Evolutionary conservation across 2,888 invertebrate species (phyloP), one percentile per base, ranked within the genome.

Genomic region (Tetragonisca angustula): DNA sequence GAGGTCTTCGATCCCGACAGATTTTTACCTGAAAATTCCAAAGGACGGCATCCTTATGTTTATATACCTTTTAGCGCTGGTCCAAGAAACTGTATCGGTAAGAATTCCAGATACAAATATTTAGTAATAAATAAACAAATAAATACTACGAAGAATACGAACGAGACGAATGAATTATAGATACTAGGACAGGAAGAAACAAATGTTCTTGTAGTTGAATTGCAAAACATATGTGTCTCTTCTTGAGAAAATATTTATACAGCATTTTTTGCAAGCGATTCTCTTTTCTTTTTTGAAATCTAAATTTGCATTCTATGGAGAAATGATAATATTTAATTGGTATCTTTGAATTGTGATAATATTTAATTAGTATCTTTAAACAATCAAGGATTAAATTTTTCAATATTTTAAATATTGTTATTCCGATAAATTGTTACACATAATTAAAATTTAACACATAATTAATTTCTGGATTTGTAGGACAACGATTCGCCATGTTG

Each of bases 21-120:
- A 85, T 97, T 97, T 93, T 92, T 96, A 61, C 95, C 96, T 0
- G 96, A 97, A 90, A 89, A 84, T 36, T 74, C 69, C 0, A 52
- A 84, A 32, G 86, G 85, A 19, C 94, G 96, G 52, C 96, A 97
- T 94, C 96, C 96, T 0, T 97, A 95, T 91, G 95, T 96, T 0
- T 97, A 96, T 90, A 95, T 97, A 67, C 97, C 97, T 0, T 97
- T 97, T 85, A 97, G 97, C 91, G 97, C 96, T 0, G 97, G 97
- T 4, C 96, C 96, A 0, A 95, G 97, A 49, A 97, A 97, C 92
- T 97, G 97, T 88, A 96, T 97, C 86, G 97, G 96, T 96, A 94
- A 91, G 50, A 1, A 50, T 32, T 21, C 4, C 27, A 62, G 2
- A 4, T 62, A 19, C 19, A 11, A 62, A 11, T 32, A 32, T 17